phyloP scores from a whole-genome alignment of 2,888 invertebrate species.

The Limnephilus lunatus region DNA sequence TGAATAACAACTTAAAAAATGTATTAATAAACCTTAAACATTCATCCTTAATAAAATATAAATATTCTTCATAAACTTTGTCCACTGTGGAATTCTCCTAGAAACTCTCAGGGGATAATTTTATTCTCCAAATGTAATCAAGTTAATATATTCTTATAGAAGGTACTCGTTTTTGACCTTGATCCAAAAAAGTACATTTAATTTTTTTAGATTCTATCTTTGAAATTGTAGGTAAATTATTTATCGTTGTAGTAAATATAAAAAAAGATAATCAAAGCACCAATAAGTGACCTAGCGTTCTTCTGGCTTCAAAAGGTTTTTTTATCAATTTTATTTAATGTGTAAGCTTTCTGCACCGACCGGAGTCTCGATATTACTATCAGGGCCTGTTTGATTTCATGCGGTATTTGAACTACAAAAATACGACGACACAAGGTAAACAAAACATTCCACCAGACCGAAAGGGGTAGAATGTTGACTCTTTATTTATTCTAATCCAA shows the following conservation, averaged over 20 bases:
- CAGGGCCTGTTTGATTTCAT: conserved; percentile 17
- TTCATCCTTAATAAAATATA: background rate
- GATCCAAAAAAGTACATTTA: background rate
- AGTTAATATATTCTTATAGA: background rate
- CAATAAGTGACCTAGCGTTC: background rate
- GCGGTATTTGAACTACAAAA: conserved; percentile 26
- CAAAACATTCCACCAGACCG: conserved; percentile 43
- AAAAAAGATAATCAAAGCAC: background rate
- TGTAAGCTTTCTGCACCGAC: conserved; percentile 9
- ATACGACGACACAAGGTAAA: conserved; percentile 9
- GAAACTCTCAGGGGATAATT: background rate
- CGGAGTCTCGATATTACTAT: background rate
- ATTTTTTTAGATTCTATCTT: background rate
- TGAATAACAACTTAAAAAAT: background rate
- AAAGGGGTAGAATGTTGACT: conserved; percentile 32
- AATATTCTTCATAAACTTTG: background rate
- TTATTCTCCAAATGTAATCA: background rate
- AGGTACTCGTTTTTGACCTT: background rate
- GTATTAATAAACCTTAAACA: background rate
- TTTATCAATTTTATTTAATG: conserved; percentile 11
- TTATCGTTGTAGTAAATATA: background rate
- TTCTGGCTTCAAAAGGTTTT: background rate
- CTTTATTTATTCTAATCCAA: conserved; percentile 36
- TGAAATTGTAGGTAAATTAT: background rate
- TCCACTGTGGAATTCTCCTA: background rate